These are phyloP conservation scores for Graptemys geographica DNA, from an alignment of 2,797 vertebrate species.

Conservation along the genomic window DNA sequence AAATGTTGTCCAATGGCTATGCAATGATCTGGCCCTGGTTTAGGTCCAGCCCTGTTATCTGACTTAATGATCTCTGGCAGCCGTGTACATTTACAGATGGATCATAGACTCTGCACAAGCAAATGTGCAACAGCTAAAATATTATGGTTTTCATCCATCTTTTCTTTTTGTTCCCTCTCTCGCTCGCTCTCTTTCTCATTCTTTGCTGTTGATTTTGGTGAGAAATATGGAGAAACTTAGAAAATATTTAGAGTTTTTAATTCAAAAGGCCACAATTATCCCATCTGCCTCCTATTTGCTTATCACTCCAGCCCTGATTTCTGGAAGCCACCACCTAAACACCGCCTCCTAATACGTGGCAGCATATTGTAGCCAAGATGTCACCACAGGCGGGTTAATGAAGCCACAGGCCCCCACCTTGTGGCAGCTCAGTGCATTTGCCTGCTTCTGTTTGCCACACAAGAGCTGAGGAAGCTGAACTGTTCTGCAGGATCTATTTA, in stretches of 20 bases:
- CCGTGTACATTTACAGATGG: not conserved
- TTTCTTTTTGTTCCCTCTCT: not conserved
- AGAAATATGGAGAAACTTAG: not conserved
- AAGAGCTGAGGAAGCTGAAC: not conserved
- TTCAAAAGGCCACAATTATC: not conserved
- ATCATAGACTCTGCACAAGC: not conserved
- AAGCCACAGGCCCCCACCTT: constrained; percentile 4
- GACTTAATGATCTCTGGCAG: not conserved
- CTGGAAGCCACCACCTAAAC: not conserved
- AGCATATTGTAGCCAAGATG: not conserved
- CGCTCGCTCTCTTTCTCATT: not conserved
- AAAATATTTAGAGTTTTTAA: not conserved
- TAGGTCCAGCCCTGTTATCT: not conserved
- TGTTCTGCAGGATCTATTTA: not conserved
- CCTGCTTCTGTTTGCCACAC: not conserved
- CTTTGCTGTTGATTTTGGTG: not conserved
- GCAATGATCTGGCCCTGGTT: not conserved
- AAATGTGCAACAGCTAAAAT: not conserved
- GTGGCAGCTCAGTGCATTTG: not conserved
- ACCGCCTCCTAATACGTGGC: not conserved
- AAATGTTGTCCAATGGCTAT: not conserved
- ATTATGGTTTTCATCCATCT: not conserved
- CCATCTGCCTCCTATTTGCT: not conserved
- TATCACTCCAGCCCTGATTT: not conserved
- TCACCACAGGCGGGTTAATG: not conserved